A percentile compares a stretch with the other conserved stretches of the same genome.
phyloP scores from a whole-genome alignment of 2,888 invertebrate genomes.

The Drosophila lacicola region DNA sequence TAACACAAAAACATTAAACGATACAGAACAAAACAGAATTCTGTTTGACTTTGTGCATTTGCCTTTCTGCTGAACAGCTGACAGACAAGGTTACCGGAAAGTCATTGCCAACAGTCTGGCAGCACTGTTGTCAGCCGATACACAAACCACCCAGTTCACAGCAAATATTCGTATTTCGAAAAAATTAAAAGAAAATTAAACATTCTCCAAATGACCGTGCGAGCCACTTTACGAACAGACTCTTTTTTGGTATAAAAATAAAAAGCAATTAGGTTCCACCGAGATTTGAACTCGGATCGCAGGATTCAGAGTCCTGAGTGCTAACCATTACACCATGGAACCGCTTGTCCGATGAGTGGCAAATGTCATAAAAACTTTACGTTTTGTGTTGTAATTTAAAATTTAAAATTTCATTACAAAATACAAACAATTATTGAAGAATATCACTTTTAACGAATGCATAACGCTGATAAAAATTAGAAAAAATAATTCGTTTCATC shows the following conservation, averaged over 20 bases:
- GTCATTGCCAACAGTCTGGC: constrained; percentile 15
- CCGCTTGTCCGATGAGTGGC: constrained; percentile 51
- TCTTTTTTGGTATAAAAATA: not conserved
- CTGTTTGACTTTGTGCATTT: constrained; percentile 21
- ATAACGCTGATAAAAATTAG: not conserved
- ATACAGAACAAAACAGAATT: constrained; percentile 15
- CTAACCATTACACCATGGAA: constrained; percentile 87
- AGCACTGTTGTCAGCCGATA: constrained; percentile 7
- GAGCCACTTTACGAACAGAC: too few species aligned
- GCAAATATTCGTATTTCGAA: too few species aligned
- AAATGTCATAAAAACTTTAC: not conserved
- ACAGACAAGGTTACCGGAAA: constrained; percentile 25
- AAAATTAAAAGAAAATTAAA: too few species aligned
- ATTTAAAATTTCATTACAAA: not conserved
- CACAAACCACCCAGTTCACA: constrained; percentile 23
- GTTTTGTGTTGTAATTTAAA: not conserved
- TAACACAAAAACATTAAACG: constrained; percentile 19
- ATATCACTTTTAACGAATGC: not conserved
- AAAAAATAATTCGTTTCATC: not conserved
- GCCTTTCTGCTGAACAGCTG: constrained; percentile 39
- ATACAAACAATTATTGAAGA: too few species aligned
- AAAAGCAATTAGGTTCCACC: constrained; percentile 82
- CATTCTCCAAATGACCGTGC: too few species aligned
- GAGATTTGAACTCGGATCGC: constrained; percentile 86
- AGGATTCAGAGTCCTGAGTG: constrained; percentile 87